Base-by-base conservation (phyloP, 2,113 vertebrate species). In the Entelurus aequoreus region DNA sequence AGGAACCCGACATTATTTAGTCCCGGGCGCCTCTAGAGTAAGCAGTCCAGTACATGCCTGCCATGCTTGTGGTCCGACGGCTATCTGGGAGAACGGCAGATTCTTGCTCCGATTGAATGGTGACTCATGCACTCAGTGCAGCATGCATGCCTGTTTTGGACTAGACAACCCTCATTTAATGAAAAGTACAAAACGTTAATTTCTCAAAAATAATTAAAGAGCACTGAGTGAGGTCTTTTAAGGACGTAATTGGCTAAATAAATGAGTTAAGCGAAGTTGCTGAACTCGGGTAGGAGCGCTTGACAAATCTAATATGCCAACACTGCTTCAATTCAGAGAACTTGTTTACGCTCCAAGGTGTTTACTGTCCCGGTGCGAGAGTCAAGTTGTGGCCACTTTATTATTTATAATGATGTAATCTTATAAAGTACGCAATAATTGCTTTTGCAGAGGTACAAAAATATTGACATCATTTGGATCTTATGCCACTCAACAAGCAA, bases 51-150 rank as follows among this genome's bases (percentile, higher is more conserved):
- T 60, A 48, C 74, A 88, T 86, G 84, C 83, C 71, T 79, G 62
- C 61, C 76, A 62, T 85, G 78, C 62, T 76, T 86, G 86, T 84
- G 84, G 86, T 74, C 55, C 72, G 72, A 21, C 51, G 1, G 69
- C 51, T 5, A 58, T 53, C 40, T 59, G 12, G 52, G 69, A 77
- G 66, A 81, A 77, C 48, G 71, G 61, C 0, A 5, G 21, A 50
- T 47, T 76, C 63, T 78, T 56, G 54, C 58, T 64, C 48, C 48
- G 48, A 19, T 59, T 52, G 61, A 66, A 73, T 6, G 1, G 46
- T 51, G 49, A 65, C 57, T 63, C 53, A 62, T 69, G 64, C 66
- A 81, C 61, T 69, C 37, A 40, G 6, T 56, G 55, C 62, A 42
- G 65, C 40, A 14, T n/a, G 50, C 73, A 71, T 83, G 79, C 80